Evolutionary conservation across 2,888 invertebrate species (phyloP).

Genomic region (Caenorhabditis virilis): DNA sequence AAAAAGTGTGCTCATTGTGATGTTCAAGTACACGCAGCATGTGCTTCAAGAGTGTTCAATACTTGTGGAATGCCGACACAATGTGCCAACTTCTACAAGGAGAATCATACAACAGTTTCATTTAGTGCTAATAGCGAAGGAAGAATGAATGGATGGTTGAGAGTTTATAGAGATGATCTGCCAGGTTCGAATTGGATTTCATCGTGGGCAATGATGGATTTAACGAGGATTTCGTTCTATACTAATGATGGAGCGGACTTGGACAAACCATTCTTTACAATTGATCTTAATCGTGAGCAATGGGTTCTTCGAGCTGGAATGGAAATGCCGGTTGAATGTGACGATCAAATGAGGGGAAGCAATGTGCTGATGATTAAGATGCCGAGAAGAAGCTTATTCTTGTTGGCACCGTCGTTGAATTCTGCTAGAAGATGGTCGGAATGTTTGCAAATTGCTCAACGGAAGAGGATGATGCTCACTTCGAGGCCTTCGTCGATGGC

Average conservation of each 20-base stretch:
- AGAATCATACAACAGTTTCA: slow-evolving; percentile 25
- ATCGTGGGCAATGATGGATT: slow-evolving; percentile 51
- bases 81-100: slow-evolving; percentile 41
- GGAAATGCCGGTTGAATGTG: slow-evolving; percentile 34
- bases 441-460: slow-evolving; percentile 40
- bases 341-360: slow-evolving; percentile 23
- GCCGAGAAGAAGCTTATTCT: slow-evolving; percentile 35
- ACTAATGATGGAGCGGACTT: slow-evolving; percentile 51
- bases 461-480: slow-evolving; percentile 41
- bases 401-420: slow-evolving; percentile 39
- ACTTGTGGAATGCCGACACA: slow-evolving; percentile 47
- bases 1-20: slow-evolving; percentile 38
- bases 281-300: slow-evolving; percentile 55
- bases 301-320: slow-evolving; percentile 50
- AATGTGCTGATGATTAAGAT: slow-evolving; percentile 60
- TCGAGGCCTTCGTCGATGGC: slow-evolving; percentile 35
- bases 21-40: slow-evolving; percentile 36
- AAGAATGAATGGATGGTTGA: slow-evolving; percentile 54
- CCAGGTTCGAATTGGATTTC: slow-evolving; percentile 36
- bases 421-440: slow-evolving; percentile 42
- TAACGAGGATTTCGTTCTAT: slow-evolving; percentile 48
- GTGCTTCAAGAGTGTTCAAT: slow-evolving; percentile 39
- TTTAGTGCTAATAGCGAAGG: slow-evolving; percentile 11
- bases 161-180: slow-evolving; percentile 43
- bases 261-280: slow-evolving; percentile 37